A percentile compares a stretch with the other conserved stretches of the same genome.
These are phyloP conservation scores for Cydia splendana DNA, from an alignment of 1,140 invertebrate species.

Conservation along the genomic window DNA sequence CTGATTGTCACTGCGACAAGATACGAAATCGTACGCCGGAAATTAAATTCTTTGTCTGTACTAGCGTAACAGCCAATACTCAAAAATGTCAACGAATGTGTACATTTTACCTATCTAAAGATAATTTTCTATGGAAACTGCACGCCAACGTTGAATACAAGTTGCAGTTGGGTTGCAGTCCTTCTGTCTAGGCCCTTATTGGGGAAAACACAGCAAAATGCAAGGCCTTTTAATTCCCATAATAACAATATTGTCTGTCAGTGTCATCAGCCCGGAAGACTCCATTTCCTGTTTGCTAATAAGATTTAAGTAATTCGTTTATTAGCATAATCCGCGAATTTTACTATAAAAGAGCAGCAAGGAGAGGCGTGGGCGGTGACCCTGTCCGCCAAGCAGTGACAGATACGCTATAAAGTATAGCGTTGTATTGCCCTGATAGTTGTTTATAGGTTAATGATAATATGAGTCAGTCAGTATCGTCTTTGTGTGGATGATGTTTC, in stretches of 20 bases:
- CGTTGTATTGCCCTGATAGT: conserved; percentile 5
- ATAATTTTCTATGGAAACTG: too few species aligned
- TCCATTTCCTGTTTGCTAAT: conserved; percentile 36
- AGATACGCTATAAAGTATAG: conserved; percentile 10
- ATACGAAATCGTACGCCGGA: too few species aligned
- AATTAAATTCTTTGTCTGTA: too few species aligned
- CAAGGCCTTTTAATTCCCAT: conserved; percentile 4
- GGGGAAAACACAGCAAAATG: not conserved
- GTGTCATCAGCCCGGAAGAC: conserved; percentile 22
- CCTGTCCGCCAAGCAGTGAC: not conserved
- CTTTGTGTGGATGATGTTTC: too few species aligned
- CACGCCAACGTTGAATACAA: too few species aligned
- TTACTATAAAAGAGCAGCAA: conserved; percentile 32
- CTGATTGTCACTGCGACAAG: too few species aligned
- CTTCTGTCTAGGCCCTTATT: too few species aligned
- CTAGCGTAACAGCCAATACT: too few species aligned
- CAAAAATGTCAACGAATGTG: too few species aligned
- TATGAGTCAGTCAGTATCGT: too few species aligned
- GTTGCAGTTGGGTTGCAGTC: too few species aligned
- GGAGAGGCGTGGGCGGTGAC: conserved; percentile 35
- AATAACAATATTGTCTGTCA: not conserved
- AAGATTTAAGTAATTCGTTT: not conserved
- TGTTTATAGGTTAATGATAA: not conserved
- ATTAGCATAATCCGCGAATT: conserved; percentile 34
- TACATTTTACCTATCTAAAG: too few species aligned